Base-by-base conservation (phyloP, 64 coral and sea anemone species). In the Anthopleura sola region DNA sequence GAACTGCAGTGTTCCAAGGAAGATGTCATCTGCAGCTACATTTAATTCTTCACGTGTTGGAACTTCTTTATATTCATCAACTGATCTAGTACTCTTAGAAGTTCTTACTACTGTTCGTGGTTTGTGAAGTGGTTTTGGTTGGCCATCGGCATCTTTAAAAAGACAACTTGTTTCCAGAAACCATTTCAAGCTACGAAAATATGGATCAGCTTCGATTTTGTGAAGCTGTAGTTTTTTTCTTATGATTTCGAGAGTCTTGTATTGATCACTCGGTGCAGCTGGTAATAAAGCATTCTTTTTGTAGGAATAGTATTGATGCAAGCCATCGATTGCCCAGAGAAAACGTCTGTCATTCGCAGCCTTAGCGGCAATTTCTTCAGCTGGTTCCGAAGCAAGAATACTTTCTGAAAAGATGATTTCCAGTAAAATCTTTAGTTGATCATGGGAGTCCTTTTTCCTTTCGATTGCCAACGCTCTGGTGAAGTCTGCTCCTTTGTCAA, bases 321-420 rank as follows among this genome's bases (percentile, higher is more conserved):
- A 20, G 24, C 24, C 77, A 6, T 80, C 33, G 17, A 80, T 17
- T 40, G 77, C 77, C 77, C 77, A 10, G 37, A 80, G 77, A 80
- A 80, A 80, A 16, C 24, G 21, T 18, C 6, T 14, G 36, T 80
- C 24, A 7, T 80, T 16, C 6, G 77, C 8, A 17, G 77, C 77
- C 36, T 80, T 80, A 2, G 6, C 15, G 18, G 77, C 36, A 80
- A 80, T 16, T 80, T 39, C 77, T 80, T 9, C 36, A 4, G 39
- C 68, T 19, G 68, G 68, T 74, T 10, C 19, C 68, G 24, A 9
- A 21, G 10, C 36, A 1, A 47, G n/a, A n/a, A n/a, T 15, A 39
- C 36, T 80, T 44, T 80, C 77, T 10, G 36, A 13, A 80, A 80
- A 80, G 36, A 80, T 80, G 31, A 80, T 80, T 80, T 80, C 77